A percentile compares a stretch with the other conserved stretches of the same genome.
phyloP scores from a whole-genome alignment of 2,113 vertebrate species.

The Chloropsis cyanopogon region DNA sequence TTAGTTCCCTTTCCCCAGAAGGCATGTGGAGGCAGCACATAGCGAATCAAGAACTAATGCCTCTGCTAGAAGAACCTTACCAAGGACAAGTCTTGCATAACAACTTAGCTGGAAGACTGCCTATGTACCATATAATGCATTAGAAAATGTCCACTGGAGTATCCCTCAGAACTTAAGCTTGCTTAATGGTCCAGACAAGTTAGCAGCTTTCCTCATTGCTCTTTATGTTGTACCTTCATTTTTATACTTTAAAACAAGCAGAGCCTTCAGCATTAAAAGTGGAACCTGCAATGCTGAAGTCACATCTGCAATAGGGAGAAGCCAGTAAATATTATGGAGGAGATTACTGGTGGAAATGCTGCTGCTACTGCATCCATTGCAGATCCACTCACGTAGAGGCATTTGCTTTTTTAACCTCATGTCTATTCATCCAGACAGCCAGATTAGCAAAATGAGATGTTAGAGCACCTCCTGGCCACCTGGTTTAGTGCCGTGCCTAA shows the following conservation, averaged over 20 bases:
- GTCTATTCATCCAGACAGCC: neutral
- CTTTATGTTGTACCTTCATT: neutral
- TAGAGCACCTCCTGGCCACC: neutral
- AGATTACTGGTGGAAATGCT: neutral
- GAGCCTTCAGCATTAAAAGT: neutral
- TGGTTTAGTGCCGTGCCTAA: neutral
- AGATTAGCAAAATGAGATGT: neutral
- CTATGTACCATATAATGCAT: neutral
- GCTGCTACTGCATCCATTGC: neutral
- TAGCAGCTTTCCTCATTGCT: neutral
- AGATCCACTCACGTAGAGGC: neutral
- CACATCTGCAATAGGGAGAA: neutral
- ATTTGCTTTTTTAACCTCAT: neutral
- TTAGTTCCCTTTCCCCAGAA: neutral
- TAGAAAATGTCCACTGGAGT: neutral
- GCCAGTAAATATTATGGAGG: neutral
- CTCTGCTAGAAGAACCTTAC: neutral
- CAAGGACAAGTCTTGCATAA: neutral
- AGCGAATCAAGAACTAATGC: neutral
- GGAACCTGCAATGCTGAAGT: neutral
- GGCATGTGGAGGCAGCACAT: neutral
- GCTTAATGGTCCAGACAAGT: neutral
- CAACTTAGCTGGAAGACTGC: neutral
- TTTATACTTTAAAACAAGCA: neutral
- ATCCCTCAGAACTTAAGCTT: neutral